A percentile compares a stretch with the other conserved stretches of the same genome.
Evolutionary conservation across 2,113 vertebrate genomes (phyloP).

Genomic region (Orientallactaga bullata): DNA sequence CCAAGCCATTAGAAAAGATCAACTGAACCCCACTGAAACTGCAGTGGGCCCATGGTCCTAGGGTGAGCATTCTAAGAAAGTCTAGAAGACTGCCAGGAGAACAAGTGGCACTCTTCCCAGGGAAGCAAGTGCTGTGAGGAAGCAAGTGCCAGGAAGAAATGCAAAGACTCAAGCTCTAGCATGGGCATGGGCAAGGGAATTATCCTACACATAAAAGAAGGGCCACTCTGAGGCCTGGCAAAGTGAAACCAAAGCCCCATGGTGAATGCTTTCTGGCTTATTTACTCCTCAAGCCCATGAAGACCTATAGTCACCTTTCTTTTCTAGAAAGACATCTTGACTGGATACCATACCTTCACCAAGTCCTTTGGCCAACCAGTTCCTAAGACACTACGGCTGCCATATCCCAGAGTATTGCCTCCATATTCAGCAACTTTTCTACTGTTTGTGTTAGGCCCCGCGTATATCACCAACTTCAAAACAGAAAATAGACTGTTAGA

Average conservation of each 20-base stretch:
- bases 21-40: constrained; percentile 1
- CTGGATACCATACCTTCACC: constrained; percentile 93
- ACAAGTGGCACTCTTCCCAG: not conserved
- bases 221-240: not conserved
- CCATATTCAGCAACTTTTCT: constrained; percentile 99
- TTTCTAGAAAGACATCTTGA: constrained; percentile 75
- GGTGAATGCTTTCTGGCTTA: not conserved
- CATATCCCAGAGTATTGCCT: constrained; percentile 98
- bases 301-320: constrained; percentile 58
- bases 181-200: not conserved
- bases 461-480: constrained; percentile 98
- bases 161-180: not conserved
- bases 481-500: constrained; percentile 89
- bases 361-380: constrained; percentile 99
- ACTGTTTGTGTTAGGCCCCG: constrained; percentile 99
- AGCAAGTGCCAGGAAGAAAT: not conserved
- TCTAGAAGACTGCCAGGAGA: not conserved
- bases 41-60: not conserved
- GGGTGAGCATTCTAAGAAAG: not conserved
- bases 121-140: not conserved
- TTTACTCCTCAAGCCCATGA: constrained; percentile 51
- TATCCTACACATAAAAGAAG: not conserved
- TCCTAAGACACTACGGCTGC: constrained; percentile 98
- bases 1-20: constrained; percentile 24
- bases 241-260: not conserved